Percentiles rank a stretch among this genome's conserved stretches.
Conservation (phyloP, 1,140 invertebrate species). For the Eupristina koningsbergeri region DNA sequence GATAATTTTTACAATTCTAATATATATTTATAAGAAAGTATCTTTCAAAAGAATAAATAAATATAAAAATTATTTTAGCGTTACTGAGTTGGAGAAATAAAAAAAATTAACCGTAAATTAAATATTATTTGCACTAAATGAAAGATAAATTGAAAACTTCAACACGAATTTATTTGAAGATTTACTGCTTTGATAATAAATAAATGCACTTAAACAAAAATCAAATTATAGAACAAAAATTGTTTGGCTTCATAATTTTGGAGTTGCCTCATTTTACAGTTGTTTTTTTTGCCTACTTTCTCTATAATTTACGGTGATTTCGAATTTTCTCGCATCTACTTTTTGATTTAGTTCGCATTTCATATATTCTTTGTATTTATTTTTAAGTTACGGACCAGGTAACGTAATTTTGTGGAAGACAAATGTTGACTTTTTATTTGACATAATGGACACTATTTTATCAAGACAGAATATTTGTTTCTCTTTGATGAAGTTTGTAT, state of each 20-base stretch:
- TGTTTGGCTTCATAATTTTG: not conserved
- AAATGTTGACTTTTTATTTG: conserved; percentile 48
- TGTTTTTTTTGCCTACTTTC: conserved; percentile 20
- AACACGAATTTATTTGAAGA: not conserved
- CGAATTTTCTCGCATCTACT: not conserved
- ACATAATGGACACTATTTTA: conserved; percentile 30
- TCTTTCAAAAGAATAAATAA: no score
- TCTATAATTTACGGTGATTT: conserved; percentile 41
- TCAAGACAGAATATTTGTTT: conserved; percentile 6
- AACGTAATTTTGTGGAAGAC: conserved; percentile 30
- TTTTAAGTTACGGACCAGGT: not conserved
- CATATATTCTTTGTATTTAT: conserved; percentile 29
- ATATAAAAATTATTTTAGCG: no score
- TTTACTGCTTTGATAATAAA: conserved; percentile 13
- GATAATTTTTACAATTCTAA: no score
- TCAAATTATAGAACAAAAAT: conserved; percentile 12
- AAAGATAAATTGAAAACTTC: not conserved
- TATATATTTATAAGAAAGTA: no score
- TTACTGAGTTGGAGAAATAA: no score
- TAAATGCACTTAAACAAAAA: conserved; percentile 38
- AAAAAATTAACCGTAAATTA: no score
- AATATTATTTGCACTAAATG: not conserved
- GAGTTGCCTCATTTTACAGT: not conserved
- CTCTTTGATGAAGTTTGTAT: not conserved
- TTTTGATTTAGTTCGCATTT: conserved; percentile 2